Base-by-base conservation (phyloP, 1,140 invertebrate species). In the Solen grandis region DNA sequence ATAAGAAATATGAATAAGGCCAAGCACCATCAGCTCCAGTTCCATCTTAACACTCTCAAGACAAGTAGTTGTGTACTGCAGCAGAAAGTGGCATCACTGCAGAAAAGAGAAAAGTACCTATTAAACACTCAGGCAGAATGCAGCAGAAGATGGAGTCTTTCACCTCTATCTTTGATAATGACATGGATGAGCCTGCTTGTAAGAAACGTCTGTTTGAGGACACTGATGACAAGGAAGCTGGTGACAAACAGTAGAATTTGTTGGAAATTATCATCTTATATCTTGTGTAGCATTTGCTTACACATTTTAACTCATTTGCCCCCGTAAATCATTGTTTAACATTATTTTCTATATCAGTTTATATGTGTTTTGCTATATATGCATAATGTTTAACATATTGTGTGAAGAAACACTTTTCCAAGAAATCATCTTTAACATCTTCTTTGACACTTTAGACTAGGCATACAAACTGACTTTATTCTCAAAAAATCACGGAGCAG, bases 121-220 rank as follows among this genome's bases (percentile, higher is more conserved):
- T 35, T 63, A n/a, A 4, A 63, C 60, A 63, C 27, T 63, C 60
- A 63, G 60, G 60, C 60, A 63, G 35, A 29, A 63, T 63, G 60
- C 60, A 63, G 60, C 60, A 63, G 60, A 63, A 63, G 60, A 63
- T 63, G 60, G 60, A 63, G 60, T 63, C 60, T 31, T 63, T 63
- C 33, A 63, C 27, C 60, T 63, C 60, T 63, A 63, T 63, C 60
- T 63, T 63, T 63, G 60, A 63, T 63, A 29, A 63, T 63, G 60
- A 29, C 60, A n/a, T n/a, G n/a, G n/a, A n/a, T n/a, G n/a, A n/a
- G n/a, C n/a, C n/a, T n/a, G 29, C 57, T 19, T 59, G 57, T 59
- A 59, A 59, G 25, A 59, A 59, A 59, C 57, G 57, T 59, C 57
- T 59, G 57, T 59, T 59, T 59, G 57, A 59, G 57, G 25, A 59